Evolutionary conservation across 2,113 vertebrate species (phyloP).

Genomic region (Ranitomeya variabilis): DNA sequence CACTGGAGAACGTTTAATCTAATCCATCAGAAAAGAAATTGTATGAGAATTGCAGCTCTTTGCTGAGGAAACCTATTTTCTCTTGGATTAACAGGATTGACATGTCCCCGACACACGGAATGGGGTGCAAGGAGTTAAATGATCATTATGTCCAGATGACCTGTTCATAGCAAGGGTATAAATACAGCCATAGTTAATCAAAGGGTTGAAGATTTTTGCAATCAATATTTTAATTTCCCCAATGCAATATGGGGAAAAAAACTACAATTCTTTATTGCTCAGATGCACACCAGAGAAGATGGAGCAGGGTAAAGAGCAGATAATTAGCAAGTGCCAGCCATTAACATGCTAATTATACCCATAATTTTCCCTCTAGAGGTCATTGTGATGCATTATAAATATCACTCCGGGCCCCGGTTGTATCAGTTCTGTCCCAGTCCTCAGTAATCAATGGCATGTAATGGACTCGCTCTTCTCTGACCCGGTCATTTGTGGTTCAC

Average conservation of each 20-base stretch:
- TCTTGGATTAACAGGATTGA: conserved; percentile 26
- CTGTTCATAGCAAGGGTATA: neutral
- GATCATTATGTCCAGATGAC: neutral
- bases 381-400: neutral
- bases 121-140: neutral
- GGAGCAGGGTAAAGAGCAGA: neutral
- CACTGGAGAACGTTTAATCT: conserved; percentile 33
- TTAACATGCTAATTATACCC: neutral
- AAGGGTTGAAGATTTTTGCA: no score
- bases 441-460: neutral
- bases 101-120: neutral
- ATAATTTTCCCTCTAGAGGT: neutral
- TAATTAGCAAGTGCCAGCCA: neutral
- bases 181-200: neutral
- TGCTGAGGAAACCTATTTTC: conserved; percentile 38
- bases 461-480: no score
- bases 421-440: neutral
- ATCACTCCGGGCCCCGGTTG: neutral
- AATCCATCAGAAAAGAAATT: conserved; percentile 44
- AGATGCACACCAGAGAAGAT: no score
- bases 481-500: no score
- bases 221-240: no score
- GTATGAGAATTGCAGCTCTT: conserved; percentile 13
- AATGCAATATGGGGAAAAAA: no score
- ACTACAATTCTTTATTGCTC: neutral